Conservation (phyloP, 2,888 invertebrate species). For the Spodoptera picta region DNA sequence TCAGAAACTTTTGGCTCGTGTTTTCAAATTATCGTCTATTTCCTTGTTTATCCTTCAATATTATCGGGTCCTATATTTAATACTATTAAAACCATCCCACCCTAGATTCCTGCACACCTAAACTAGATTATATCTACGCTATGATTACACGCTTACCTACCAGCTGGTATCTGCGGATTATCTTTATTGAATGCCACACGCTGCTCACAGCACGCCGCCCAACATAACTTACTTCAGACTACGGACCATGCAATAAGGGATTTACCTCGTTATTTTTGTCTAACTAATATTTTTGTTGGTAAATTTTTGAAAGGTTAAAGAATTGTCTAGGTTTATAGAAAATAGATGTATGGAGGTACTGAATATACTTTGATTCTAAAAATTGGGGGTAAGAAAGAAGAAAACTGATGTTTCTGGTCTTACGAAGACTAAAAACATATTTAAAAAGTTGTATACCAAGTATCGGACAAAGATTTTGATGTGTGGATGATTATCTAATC, state of each 20-base stretch:
- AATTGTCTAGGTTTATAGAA: constrained; percentile 33
- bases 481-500: no score
- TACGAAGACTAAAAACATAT: no score
- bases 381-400: no score
- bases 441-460: no score
- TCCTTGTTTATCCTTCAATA: not conserved
- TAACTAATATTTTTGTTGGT: constrained; percentile 40
- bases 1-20: no score
- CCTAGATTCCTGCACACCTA: constrained; percentile 27
- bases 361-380: not conserved
- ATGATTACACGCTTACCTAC: constrained; percentile 50
- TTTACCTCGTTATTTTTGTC: constrained; percentile 56
- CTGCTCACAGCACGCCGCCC: constrained; percentile 77
- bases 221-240: constrained; percentile 60
- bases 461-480: no score
- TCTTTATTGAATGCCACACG: constrained; percentile 86
- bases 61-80: not conserved
- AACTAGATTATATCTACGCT: constrained; percentile 42
- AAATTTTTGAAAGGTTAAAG: constrained; percentile 26
- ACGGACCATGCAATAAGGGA: constrained; percentile 51
- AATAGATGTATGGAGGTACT: constrained; percentile 11
- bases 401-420: no score
- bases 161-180: constrained; percentile 74
- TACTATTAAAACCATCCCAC: constrained; percentile 10
- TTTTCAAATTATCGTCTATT: not conserved